phyloP scores from a whole-genome alignment of 2,113 vertebrate species.

The Macquaria ambigua region DNA sequence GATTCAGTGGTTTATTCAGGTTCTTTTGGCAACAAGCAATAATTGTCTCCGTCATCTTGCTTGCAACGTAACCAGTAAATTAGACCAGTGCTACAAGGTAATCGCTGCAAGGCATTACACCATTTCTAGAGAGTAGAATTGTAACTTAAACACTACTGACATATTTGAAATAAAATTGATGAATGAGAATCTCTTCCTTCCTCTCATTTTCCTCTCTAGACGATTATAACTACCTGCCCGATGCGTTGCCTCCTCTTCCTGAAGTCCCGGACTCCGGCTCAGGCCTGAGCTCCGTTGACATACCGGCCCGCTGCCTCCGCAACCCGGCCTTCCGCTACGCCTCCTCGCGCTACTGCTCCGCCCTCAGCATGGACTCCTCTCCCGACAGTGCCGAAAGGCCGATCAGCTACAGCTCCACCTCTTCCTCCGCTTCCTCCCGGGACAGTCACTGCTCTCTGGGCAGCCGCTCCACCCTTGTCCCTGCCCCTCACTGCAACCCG shows the following conservation, averaged over 20 bases:
- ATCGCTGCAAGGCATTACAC: background rate
- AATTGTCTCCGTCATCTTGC: background rate
- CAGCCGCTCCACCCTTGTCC: constrained; percentile 91
- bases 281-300: constrained; percentile 79
- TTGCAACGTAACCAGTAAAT: constrained; percentile 13
- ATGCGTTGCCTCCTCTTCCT: constrained; percentile 87
- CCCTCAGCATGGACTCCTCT: constrained; percentile 91
- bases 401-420: constrained; percentile 96
- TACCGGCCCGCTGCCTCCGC: constrained; percentile 80
- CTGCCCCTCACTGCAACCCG: constrained; percentile 88
- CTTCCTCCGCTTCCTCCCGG: constrained; percentile 95
- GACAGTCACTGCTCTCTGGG: constrained; percentile 97
- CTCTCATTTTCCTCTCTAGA: constrained; percentile 77
- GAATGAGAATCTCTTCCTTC: constrained; percentile 8
- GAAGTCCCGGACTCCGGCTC: constrained; percentile 82
- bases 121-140: background rate
- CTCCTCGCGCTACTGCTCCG: constrained; percentile 81
- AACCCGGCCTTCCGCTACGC: constrained; percentile 78
- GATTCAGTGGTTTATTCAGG: background rate
- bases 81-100: background rate
- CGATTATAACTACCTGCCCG: constrained; percentile 86
- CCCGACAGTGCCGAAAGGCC: constrained; percentile 92
- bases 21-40: background rate
- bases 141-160: background rate
- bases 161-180: background rate